These are phyloP conservation scores for Ophioninae sp. DNA, from an alignment of 2,888 invertebrate species.

Conservation along the genomic window DNA sequence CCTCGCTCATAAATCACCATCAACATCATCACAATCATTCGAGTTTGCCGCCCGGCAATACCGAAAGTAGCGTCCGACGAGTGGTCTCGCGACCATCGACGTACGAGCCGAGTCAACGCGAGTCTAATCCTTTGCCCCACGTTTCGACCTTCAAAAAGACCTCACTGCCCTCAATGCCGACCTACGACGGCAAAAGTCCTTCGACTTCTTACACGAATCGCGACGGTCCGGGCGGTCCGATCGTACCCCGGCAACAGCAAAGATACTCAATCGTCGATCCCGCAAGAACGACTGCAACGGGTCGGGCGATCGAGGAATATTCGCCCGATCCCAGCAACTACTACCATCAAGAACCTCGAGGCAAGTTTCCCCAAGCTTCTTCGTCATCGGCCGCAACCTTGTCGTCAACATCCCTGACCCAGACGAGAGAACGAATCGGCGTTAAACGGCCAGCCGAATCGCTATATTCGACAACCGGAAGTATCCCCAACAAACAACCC, in stretches of 20 bases:
- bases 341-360: constrained; percentile 68
- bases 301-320: constrained; percentile 72
- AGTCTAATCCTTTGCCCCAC: constrained; percentile 73
- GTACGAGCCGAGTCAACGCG: constrained; percentile 68
- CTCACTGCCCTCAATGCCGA: constrained; percentile 70
- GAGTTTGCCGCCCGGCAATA: constrained; percentile 54
- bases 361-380: constrained; percentile 63
- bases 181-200: constrained; percentile 66
- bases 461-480: constrained; percentile 74
- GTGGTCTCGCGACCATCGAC: constrained; percentile 69
- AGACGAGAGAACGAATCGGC: constrained; percentile 72
- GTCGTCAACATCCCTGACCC: constrained; percentile 24
- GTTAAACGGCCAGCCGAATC: constrained; percentile 78
- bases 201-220: constrained; percentile 58
- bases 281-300: constrained; percentile 63
- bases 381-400: constrained; percentile 28
- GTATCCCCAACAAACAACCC: constrained; percentile 81
- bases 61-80: constrained; percentile 66
- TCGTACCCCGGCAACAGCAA: constrained; percentile 57
- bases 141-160: constrained; percentile 77
- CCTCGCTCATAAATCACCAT: constrained; percentile 72
- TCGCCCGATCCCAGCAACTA: constrained; percentile 73
- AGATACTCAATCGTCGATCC: constrained; percentile 70
- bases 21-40: constrained; percentile 63
- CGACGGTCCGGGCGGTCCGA: constrained; percentile 43